phyloP scores from a whole-genome alignment of 2,113 vertebrate species.

The Myotis yumanensis region DNA sequence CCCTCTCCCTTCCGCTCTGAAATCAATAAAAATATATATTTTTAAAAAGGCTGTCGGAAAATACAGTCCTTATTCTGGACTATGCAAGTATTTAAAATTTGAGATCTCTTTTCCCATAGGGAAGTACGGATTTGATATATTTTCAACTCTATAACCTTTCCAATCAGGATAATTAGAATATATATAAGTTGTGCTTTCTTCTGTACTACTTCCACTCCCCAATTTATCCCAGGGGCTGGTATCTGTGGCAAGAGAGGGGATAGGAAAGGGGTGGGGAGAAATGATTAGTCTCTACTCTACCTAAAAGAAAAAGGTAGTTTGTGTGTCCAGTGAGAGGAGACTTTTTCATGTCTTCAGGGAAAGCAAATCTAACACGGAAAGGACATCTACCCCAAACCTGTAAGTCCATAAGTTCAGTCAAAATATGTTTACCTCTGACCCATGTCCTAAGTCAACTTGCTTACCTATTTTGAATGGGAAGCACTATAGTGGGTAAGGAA shows the following conservation, averaged over 20 bases:
- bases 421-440: neutral
- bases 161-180: neutral
- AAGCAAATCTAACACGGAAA: neutral
- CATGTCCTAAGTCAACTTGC: neutral
- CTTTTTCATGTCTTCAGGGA: fast-evolving
- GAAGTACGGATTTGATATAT: neutral
- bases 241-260: neutral
- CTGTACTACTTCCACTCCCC: neutral
- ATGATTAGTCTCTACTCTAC: neutral
- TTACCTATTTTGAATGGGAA: neutral
- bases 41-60: neutral
- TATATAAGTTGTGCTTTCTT: constrained; percentile 42
- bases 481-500: neutral
- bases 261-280: too few species aligned
- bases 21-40: too few species aligned
- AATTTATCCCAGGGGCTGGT: neutral
- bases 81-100: neutral
- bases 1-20: too few species aligned
- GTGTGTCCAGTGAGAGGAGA: neutral
- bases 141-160: neutral
- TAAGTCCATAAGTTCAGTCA: neutral
- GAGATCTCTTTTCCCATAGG: neutral
- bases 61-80: neutral
- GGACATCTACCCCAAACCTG: fast-evolving
- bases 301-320: neutral